A percentile compares a stretch with the other conserved stretches of the same genome.
Evolutionary conservation across 2,797 vertebrate species (phyloP).

Genomic region (Notolabrus celidotus): DNA sequence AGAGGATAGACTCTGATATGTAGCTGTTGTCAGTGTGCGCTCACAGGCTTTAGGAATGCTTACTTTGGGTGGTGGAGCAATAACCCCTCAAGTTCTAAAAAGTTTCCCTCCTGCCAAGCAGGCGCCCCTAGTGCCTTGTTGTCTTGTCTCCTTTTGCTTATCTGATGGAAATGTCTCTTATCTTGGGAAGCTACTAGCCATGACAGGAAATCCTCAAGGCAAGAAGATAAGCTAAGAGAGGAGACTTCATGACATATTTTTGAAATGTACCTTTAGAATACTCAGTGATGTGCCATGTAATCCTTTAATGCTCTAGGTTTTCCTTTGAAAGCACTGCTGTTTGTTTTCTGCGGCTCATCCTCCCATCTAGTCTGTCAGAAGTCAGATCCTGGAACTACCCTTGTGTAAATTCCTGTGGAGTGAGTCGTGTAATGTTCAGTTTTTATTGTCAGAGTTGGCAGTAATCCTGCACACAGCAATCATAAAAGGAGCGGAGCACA

Average conservation of each 20-base stretch:
- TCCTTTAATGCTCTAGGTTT: constrained; percentile 16
- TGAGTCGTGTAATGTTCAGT: constrained; percentile 47
- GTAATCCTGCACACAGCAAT: constrained; percentile 3
- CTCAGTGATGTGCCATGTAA: neutral
- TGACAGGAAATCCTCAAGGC: constrained; percentile 43
- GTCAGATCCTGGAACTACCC: constrained; percentile 34
- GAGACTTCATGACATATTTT: constrained; percentile 31
- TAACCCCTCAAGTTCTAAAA: constrained; percentile 46
- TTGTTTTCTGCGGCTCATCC: neutral
- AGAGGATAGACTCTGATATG: constrained; percentile 29
- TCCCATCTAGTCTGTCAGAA: constrained; percentile 10
- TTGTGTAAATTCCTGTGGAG: constrained; percentile 51
- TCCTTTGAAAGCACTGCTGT: constrained; percentile 9
- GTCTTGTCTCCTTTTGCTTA: constrained; percentile 44
- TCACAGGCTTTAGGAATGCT: constrained; percentile 41
- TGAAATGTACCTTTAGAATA: constrained; percentile 1
- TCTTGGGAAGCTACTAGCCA: constrained; percentile 50
- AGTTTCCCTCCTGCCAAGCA: constrained; percentile 34
- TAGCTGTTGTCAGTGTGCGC: constrained; percentile 32
- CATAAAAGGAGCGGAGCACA: constrained; percentile 54
- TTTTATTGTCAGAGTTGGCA: constrained; percentile 58
- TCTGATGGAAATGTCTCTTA: constrained; percentile 52
- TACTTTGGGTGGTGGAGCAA: constrained; percentile 50
- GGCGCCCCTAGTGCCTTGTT: constrained; percentile 26
- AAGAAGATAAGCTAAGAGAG: constrained; percentile 29